Percentiles rank a stretch among this genome's conserved stretches.
Conservation (phyloP, 1,140 invertebrate genomes). For the Pseudomyrmex cubaensis region DNA sequence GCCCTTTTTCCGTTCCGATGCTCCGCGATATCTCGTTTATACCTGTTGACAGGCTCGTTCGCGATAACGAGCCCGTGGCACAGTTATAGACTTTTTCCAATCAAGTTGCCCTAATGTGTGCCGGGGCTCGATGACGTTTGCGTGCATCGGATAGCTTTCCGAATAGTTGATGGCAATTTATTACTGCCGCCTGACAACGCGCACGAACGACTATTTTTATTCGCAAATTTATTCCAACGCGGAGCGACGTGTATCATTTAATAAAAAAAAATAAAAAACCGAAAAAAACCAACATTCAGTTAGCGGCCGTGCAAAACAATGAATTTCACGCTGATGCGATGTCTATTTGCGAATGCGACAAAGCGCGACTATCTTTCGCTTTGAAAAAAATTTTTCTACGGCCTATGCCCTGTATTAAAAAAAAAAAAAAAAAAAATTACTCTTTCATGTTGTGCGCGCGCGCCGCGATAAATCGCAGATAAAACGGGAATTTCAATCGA, state of each 20-base stretch:
- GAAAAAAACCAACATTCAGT: background rate
- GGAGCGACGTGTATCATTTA: constrained; percentile 7
- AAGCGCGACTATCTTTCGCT: background rate
- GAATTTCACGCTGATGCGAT: background rate
- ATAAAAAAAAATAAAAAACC: constrained; percentile 10
- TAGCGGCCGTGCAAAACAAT: background rate
- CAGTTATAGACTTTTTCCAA: constrained; percentile 53
- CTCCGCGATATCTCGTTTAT: constrained; percentile 59
- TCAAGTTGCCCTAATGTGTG: constrained; percentile 44
- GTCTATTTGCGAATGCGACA: background rate
- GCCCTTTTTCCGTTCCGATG: constrained; percentile 44
- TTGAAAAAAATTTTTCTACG: background rate
- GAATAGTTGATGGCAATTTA: constrained; percentile 52
- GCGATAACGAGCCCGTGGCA: constrained; percentile 62
- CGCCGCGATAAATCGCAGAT: background rate
- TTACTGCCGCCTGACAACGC: constrained; percentile 40
- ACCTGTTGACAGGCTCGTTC: constrained; percentile 53
- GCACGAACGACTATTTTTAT: constrained; percentile 3
- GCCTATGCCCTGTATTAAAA: no score
- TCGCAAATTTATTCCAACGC: constrained; percentile 43
- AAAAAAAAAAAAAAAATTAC: no score
- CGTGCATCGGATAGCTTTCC: constrained; percentile 46
- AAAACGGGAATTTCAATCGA: background rate
- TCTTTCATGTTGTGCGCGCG: no score
- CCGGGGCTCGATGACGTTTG: constrained; percentile 53